A percentile compares a stretch with the other conserved stretches of the same genome.
These are phyloP conservation scores for Rhagoletis pomonella DNA, from an alignment of 1,140 invertebrate species.

Conservation along the genomic window DNA sequence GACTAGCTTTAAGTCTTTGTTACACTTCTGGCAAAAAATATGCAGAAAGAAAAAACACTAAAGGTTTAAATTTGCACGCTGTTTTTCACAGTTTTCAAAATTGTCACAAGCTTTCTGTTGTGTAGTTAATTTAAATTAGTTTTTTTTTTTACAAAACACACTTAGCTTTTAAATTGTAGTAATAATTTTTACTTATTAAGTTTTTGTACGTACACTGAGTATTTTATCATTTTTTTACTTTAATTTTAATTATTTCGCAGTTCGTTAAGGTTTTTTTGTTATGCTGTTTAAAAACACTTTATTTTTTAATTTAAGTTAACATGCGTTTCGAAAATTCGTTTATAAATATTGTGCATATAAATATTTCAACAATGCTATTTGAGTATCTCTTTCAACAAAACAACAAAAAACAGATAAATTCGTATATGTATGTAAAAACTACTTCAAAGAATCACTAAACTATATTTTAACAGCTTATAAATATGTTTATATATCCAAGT, in stretches of 20 bases:
- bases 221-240: background rate
- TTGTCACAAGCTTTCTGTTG: background rate
- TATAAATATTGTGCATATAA: background rate
- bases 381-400: background rate
- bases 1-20: slow-evolving; percentile 36
- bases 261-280: background rate
- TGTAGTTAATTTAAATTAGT: background rate
- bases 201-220: background rate
- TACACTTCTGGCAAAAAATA: slow-evolving; percentile 11
- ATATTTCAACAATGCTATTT: background rate
- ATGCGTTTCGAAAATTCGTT: too few relatives aligned
- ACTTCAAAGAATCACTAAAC: background rate
- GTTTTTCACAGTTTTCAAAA: background rate
- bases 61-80: too few relatives aligned
- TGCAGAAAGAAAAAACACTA: background rate
- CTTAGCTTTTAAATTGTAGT: background rate
- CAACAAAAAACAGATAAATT: background rate
- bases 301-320: too few relatives aligned
- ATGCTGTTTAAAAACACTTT: background rate
- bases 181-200: background rate
- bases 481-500: background rate
- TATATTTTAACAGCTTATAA: background rate
- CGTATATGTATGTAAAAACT: background rate
- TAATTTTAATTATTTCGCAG: background rate
- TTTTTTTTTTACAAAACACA: background rate